Percentiles rank a stretch among this genome's conserved stretches.
Conservation (phyloP, 2,797 vertebrate species). For the Telmatherina bonti region DNA sequence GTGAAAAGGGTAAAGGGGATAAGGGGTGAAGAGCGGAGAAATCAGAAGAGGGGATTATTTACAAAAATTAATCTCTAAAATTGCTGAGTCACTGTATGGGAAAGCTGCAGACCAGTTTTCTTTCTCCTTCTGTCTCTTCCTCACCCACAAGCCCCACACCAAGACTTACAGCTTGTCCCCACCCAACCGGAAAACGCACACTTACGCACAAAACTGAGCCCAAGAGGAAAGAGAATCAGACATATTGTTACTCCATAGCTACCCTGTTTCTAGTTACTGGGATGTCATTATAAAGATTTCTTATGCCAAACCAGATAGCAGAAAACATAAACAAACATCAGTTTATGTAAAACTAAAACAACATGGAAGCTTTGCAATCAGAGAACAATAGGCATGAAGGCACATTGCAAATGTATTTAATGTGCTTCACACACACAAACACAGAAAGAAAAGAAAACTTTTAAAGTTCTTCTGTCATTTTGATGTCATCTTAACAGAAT, state of each 20-base stretch:
- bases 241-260: conserved; percentile 41
- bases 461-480: background rate
- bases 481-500: conserved; percentile 22
- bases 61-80: conserved; percentile 66
- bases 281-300: conserved; percentile 48
- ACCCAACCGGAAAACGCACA: conserved; percentile 39
- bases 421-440: too few relatives aligned
- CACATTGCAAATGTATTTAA: conserved; percentile 6
- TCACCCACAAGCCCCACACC: conserved; percentile 55
- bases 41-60: conserved; percentile 75
- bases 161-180: conserved; percentile 57
- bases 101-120: conserved; percentile 57
- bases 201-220: conserved; percentile 23
- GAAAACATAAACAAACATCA: background rate
- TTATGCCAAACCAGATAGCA: conserved; percentile 35
- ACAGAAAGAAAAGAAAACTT: too few relatives aligned
- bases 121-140: conserved; percentile 53
- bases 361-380: conserved; percentile 9
- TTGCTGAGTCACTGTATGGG: conserved; percentile 74
- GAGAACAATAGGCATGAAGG: conserved; percentile 35
- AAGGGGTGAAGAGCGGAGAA: conserved; percentile 55
- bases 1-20: conserved; percentile 59
- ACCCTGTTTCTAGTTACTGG: conserved; percentile 14
- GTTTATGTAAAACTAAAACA: conserved; percentile 33
- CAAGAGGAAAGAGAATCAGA: conserved; percentile 41